These are phyloP conservation scores for Daktulosphaira vitifoliae DNA, from an alignment of 1,140 invertebrate species.

Conservation along the genomic window DNA sequence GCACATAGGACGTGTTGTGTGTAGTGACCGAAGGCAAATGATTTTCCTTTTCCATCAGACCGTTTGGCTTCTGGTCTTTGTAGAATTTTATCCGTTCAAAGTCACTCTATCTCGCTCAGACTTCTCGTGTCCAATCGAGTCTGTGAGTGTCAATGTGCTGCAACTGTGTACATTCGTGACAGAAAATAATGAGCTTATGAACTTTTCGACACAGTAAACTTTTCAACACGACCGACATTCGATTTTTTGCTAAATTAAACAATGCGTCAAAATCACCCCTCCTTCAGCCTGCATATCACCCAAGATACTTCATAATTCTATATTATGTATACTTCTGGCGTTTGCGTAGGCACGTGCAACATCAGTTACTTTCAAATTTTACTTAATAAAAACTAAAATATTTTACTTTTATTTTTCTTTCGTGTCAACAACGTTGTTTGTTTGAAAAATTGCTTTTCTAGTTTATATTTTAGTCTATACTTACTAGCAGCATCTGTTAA, in stretches of 20 bases:
- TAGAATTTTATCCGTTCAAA: not conserved
- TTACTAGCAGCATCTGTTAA: slow-evolving; percentile 56
- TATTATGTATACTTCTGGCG: no score
- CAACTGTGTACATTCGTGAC: not conserved
- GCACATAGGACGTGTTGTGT: not conserved
- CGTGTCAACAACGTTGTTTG: no score
- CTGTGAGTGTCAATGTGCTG: no score
- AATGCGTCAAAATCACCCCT: slow-evolving; percentile 5
- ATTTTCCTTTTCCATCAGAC: not conserved
- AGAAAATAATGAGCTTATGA: slow-evolving; percentile 23
- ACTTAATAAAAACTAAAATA: no score
- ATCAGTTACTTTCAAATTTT: no score
- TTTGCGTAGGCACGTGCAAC: no score
- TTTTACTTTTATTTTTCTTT: no score
- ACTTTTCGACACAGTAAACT: slow-evolving; percentile 9
- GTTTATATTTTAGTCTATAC: slow-evolving; percentile 35
- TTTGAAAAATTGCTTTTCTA: no score
- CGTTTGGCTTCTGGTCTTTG: no score
- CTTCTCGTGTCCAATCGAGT: slow-evolving; percentile 1
- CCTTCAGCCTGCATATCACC: not conserved
- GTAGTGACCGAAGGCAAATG: not conserved
- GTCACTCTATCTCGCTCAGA: not conserved
- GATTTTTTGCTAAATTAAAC: slow-evolving; percentile 21
- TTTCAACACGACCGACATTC: slow-evolving; percentile 1
- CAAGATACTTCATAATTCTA: no score